Evolutionary conservation across 2,797 vertebrate genomes (phyloP).

Genomic region (Coilia nasus): DNA sequence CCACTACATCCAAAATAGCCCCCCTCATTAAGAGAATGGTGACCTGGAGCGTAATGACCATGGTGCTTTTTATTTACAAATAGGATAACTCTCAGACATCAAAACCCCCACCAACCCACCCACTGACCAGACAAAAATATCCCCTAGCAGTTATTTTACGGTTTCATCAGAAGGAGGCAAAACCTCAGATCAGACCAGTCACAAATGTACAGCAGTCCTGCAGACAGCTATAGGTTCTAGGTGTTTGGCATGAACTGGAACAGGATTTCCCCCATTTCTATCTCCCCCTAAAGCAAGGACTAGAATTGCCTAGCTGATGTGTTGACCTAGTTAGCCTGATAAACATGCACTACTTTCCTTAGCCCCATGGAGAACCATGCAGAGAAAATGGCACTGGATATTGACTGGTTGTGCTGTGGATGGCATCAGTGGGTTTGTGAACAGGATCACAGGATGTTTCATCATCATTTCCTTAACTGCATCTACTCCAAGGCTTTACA

Average conservation of each 20-base stretch:
- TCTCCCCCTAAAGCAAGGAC: conserved; percentile 48
- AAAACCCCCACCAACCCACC: not conserved
- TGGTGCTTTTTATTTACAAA: not conserved
- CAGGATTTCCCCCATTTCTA: conserved; percentile 54
- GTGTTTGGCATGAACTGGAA: conserved; percentile 42
- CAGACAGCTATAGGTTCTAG: not conserved
- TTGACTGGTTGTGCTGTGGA: not conserved
- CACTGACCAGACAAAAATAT: not conserved
- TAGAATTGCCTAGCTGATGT: conserved; percentile 45
- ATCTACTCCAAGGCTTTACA: not conserved
- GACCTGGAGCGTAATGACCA: not conserved
- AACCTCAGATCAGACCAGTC: not conserved
- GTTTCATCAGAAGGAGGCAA: not conserved
- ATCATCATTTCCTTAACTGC: not conserved
- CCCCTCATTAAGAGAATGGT: not conserved
- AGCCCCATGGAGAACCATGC: not conserved
- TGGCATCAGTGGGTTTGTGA: not conserved
- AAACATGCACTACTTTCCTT: conserved; percentile 44
- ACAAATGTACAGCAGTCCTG: not conserved
- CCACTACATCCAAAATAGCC: not conserved
- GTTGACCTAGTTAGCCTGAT: conserved; percentile 64
- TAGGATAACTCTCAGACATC: not conserved
- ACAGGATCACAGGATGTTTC: not conserved
- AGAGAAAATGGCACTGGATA: not conserved
- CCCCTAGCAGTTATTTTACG: not conserved